These are phyloP conservation scores for Eledona agricola DNA, from an alignment of 2,888 invertebrate genomes.

Conservation along the genomic window DNA sequence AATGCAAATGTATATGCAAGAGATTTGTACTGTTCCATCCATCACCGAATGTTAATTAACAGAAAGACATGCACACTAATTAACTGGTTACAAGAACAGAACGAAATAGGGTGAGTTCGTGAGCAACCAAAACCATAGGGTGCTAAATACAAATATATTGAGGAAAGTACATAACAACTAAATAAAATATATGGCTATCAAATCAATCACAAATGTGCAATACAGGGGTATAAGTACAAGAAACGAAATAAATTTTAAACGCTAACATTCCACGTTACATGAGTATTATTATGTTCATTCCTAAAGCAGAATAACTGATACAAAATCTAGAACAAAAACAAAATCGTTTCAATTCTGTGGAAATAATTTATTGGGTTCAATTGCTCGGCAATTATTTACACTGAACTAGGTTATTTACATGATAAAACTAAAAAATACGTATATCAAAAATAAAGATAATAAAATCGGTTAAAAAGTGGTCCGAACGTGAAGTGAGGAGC, in stretches of 20 bases:
- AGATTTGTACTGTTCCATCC: slow-evolving; percentile 2
- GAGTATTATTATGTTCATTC: slow-evolving; percentile 7
- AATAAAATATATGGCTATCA: slow-evolving; percentile 32
- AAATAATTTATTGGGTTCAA: slow-evolving; percentile 19
- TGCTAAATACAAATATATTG: slow-evolving; percentile 47
- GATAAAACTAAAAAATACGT: slow-evolving; percentile 29
- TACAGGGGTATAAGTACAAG: slow-evolving; percentile 9
- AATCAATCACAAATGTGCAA: slow-evolving; percentile 12
- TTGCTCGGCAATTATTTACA: slow-evolving; percentile 26
- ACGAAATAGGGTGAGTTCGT: slow-evolving; percentile 10
- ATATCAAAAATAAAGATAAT: slow-evolving; percentile 28
- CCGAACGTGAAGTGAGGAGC: slow-evolving; percentile 25
- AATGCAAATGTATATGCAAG: slow-evolving; percentile 1
- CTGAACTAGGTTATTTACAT: slow-evolving; percentile 30
- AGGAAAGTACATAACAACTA: slow-evolving; percentile 2
- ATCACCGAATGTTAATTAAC: slow-evolving; percentile 14
- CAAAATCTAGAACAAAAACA: slow-evolving; percentile 12
- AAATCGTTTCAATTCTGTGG: slow-evolving; percentile 16
- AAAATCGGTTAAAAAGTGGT: slow-evolving; percentile 19
- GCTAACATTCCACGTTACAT: slow-evolving; percentile 29
- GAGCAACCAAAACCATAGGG: slow-evolving; percentile 48
- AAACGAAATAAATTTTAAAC: slow-evolving; percentile 4
- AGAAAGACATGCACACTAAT: background rate
- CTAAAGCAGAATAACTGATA: slow-evolving; percentile 10
- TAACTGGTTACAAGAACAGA: background rate